phyloP scores from a whole-genome alignment of 2,888 invertebrate genomes.

The Microchrysa polita region DNA sequence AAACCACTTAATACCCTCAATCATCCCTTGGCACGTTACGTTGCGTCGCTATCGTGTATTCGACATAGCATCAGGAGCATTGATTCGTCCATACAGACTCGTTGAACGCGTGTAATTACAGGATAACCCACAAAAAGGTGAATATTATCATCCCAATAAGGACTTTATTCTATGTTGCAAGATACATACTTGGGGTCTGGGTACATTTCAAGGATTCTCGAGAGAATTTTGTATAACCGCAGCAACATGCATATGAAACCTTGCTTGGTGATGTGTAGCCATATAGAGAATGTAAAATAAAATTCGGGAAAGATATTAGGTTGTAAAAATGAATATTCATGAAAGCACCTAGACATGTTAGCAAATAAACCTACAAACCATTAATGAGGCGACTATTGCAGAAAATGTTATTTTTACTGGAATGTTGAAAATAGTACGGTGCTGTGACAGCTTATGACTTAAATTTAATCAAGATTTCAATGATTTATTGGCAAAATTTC shows the following conservation, averaged over 20 bases:
- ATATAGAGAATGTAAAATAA: not conserved
- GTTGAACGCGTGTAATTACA: constrained; percentile 25
- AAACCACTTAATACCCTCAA: constrained; percentile 40
- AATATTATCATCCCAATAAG: constrained; percentile 21
- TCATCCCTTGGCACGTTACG: constrained; percentile 7
- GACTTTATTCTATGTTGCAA: constrained; percentile 15
- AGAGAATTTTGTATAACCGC: not conserved
- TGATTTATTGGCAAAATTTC: too few relatives aligned
- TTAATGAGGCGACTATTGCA: too few relatives aligned
- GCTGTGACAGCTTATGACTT: too few relatives aligned
- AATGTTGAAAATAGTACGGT: too few relatives aligned
- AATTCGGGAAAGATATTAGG: not conserved
- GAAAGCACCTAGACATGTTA: constrained; percentile 25
- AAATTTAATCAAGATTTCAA: too few relatives aligned
- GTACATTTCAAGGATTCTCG: not conserved
- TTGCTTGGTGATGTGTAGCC: not conserved
- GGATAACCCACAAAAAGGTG: constrained; percentile 40
- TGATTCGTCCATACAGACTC: not conserved
- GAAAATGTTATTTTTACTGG: too few relatives aligned
- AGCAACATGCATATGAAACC: not conserved
- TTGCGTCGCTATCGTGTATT: not conserved
- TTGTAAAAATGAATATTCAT: constrained; percentile 27
- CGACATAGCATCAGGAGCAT: not conserved
- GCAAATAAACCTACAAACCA: not conserved
- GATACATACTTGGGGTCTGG: not conserved